phyloP scores from a whole-genome alignment of 2,113 vertebrate species.

The Rhea americana region DNA sequence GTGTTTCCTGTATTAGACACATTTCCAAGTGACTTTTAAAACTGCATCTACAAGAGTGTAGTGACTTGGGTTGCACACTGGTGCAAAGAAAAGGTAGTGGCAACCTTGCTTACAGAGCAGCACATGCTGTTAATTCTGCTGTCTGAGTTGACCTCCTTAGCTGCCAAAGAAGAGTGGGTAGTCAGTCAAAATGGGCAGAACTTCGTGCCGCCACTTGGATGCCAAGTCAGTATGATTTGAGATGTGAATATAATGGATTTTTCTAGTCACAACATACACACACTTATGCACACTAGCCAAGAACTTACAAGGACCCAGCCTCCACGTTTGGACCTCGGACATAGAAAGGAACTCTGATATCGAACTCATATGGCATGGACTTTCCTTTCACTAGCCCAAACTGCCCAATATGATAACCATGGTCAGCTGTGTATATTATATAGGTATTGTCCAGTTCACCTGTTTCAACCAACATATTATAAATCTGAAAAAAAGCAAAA shows the following conservation, averaged over 20 bases:
- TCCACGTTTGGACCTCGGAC: constrained; percentile 94
- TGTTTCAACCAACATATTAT: constrained; percentile 88
- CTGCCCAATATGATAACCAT: constrained; percentile 97
- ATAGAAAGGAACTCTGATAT: constrained; percentile 95
- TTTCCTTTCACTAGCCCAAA: constrained; percentile 98
- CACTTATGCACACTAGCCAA: not conserved
- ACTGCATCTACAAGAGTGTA: not conserved
- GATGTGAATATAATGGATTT: not conserved
- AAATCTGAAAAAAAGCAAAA: constrained; percentile 77
- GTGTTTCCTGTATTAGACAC: not conserved
- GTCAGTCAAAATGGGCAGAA: not conserved
- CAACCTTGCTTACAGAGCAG: not conserved
- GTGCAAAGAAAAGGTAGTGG: not conserved
- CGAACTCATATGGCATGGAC: constrained; percentile 98
- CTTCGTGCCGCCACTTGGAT: not conserved
- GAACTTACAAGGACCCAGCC: constrained; percentile 88
- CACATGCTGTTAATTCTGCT: not conserved
- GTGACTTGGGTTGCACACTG: not conserved
- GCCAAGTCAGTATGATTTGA: not conserved
- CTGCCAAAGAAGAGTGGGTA: not conserved
- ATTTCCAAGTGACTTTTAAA: not conserved
- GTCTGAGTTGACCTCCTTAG: not conserved
- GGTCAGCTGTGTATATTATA: constrained; percentile 95
- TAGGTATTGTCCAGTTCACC: constrained; percentile 96
- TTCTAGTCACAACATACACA: not conserved